phyloP scores from a whole-genome alignment of 2,888 invertebrate genomes.

The Argyra leucocephala region DNA sequence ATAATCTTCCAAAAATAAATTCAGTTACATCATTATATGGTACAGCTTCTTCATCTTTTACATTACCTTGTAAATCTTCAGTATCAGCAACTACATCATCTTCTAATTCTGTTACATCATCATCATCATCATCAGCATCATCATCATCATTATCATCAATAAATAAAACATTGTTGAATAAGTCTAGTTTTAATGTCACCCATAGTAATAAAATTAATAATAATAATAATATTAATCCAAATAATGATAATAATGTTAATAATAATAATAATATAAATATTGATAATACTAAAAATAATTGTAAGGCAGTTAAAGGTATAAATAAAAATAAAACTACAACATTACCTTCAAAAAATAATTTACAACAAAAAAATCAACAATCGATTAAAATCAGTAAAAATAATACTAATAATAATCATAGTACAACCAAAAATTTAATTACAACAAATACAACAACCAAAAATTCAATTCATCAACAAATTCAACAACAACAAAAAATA shows the following conservation, averaged over 20 bases:
- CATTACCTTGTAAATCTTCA: background rate
- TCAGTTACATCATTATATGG: background rate
- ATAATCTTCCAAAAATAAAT: background rate
- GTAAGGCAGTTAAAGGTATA: background rate
- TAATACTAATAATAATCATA: background rate
- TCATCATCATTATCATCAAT: background rate
- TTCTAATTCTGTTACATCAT: background rate
- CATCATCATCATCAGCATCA: background rate
- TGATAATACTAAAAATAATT: slow-evolving; percentile 3
- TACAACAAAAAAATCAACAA: background rate
- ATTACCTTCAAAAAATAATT: background rate
- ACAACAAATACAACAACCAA: background rate
- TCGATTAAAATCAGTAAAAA: background rate
- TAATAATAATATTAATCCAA: background rate
- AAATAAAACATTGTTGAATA: slow-evolving; percentile 8
- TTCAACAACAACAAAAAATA: background rate
- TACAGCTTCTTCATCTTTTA: background rate
- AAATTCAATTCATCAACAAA: background rate
- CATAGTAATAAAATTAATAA: background rate
- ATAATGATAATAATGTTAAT: background rate
- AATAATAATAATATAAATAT: background rate
- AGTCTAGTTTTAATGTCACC: background rate
- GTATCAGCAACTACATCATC: background rate
- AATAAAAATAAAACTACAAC: background rate
- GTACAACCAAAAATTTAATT: background rate